A percentile compares a stretch with the other conserved stretches of the same genome.
Conservation (phyloP, 2,888 invertebrate species). For the Lepidocyrtinus sp. region DNA sequence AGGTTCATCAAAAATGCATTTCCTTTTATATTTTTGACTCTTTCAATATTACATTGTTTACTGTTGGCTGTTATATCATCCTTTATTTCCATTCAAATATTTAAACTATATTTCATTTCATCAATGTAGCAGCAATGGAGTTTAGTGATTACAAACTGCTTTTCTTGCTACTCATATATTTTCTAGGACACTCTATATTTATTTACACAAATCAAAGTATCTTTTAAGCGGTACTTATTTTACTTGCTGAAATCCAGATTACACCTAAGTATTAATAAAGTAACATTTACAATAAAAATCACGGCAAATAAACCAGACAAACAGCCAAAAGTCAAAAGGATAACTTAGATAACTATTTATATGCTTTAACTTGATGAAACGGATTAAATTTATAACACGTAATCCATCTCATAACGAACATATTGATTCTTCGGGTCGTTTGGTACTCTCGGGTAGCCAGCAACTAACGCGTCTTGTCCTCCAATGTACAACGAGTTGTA, state of each 20-base stretch:
- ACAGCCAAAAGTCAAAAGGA: conserved; percentile 13
- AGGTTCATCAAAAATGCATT: no score
- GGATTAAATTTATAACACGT: conserved; percentile 80
- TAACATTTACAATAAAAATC: neutral
- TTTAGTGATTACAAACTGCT: neutral
- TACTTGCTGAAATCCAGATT: neutral
- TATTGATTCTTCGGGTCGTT: conserved; percentile 97
- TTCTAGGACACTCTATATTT: no score
- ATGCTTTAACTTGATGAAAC: neutral
- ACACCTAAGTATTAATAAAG: conserved; percentile 3
- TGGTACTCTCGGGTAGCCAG: conserved; percentile 96
- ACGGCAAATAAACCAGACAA: neutral
- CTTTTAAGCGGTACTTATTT: neutral
- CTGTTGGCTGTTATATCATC: neutral
- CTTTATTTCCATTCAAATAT: conserved; percentile 1
- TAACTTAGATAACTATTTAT: neutral
- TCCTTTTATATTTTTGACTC: no score
- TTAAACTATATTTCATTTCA: no score
- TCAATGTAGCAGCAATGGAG: neutral
- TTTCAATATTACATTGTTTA: conserved; percentile 19
- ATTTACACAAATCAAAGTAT: no score
- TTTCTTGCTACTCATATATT: neutral
- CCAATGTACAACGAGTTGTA: conserved; percentile 99
- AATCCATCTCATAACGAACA: conserved; percentile 94
- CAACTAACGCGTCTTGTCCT: conserved; percentile 97